These are phyloP conservation scores for Phocides pigmalion DNA, from an alignment of 1,140 invertebrate species.

Conservation along the genomic window DNA sequence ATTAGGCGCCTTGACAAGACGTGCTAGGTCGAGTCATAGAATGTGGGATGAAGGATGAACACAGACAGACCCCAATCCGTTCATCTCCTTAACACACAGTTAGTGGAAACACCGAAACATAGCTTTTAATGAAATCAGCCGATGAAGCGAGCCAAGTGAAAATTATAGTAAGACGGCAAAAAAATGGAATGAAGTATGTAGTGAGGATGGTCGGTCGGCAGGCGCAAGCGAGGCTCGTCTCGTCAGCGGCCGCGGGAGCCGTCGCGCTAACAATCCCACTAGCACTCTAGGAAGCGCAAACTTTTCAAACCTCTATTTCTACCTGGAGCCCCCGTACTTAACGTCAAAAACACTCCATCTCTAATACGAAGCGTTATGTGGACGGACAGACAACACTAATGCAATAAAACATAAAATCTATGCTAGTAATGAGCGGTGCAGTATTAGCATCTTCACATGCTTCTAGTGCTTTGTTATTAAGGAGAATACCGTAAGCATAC, in stretches of 20 bases:
- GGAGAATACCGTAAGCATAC: conserved; percentile 77
- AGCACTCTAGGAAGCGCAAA: conserved; percentile 42
- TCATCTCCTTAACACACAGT: conserved; percentile 29
- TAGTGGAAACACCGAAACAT: conserved; percentile 45
- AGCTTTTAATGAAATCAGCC: conserved; percentile 49
- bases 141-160: conserved; percentile 47
- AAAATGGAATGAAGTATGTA: conserved; percentile 44
- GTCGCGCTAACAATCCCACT: conserved; percentile 31
- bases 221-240: conserved; percentile 37
- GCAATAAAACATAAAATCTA: conserved; percentile 40
- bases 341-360: conserved; percentile 34
- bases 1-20: conserved; percentile 32
- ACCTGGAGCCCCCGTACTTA: conserved; percentile 29
- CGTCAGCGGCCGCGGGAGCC: conserved; percentile 27
- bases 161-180: conserved; percentile 39
- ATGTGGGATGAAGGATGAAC: conserved; percentile 23
- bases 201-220: conserved; percentile 37
- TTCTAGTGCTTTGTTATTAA: conserved; percentile 65
- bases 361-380: conserved; percentile 56
- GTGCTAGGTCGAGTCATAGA: conserved; percentile 7
- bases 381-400: conserved; percentile 68
- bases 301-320: conserved; percentile 36
- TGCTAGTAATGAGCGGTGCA: conserved; percentile 45
- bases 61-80: conserved; percentile 41
- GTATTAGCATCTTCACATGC: conserved; percentile 60